Evolutionary conservation across 2,113 vertebrate species (phyloP).

Genomic region (Bos indicus): DNA sequence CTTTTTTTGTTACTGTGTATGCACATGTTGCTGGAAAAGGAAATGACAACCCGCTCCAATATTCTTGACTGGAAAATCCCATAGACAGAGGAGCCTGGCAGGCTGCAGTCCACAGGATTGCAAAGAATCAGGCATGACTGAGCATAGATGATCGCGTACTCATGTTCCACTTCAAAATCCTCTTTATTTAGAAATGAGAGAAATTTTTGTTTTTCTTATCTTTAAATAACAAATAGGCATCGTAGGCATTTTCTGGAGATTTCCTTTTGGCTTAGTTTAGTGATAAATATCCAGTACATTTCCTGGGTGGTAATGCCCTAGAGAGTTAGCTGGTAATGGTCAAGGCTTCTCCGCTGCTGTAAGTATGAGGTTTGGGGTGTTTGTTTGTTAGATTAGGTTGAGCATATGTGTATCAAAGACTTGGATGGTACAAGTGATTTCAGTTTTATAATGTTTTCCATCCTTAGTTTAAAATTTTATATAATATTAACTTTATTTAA

Average conservation of each 20-base stretch:
- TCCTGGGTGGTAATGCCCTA: not conserved
- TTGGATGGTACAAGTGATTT: not conserved
- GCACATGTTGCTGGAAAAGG: not conserved
- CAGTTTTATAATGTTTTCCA: not conserved
- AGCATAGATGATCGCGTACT: not conserved
- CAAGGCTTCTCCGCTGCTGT: not conserved
- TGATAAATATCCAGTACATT: not conserved
- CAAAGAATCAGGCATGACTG: not conserved
- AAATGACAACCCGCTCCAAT: not conserved
- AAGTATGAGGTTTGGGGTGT: not conserved
- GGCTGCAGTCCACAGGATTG: not conserved
- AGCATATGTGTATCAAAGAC: not conserved
- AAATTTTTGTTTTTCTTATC: not conserved
- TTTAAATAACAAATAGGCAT: not conserved
- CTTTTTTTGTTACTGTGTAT: not conserved
- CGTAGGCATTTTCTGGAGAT: not conserved
- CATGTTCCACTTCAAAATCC: not conserved
- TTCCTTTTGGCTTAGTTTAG: not conserved
- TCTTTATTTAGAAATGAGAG: slow-evolving; percentile 5
- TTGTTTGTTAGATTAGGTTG: not conserved
- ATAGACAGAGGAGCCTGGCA: not conserved
- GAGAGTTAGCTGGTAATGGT: not conserved
- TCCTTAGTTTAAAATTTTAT: not conserved
- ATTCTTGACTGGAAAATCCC: not conserved
- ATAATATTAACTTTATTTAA: not conserved